These are phyloP conservation scores for Odontocolon sp. DNA, from an alignment of 2,888 invertebrate species.

Conservation along the genomic window DNA sequence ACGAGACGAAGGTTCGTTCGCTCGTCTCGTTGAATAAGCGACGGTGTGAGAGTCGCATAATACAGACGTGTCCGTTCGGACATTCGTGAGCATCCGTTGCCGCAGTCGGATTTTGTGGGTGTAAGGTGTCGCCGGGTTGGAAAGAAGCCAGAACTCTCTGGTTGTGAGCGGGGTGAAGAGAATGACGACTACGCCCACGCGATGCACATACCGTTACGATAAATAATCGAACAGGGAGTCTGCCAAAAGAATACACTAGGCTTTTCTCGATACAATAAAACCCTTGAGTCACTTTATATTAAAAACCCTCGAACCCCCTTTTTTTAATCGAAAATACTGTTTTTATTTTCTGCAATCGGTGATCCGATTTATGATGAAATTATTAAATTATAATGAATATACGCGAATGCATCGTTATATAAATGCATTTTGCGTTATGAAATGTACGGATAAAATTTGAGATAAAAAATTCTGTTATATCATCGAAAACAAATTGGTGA, in stretches of 20 bases:
- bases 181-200: conserved; percentile 73
- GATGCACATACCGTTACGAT: conserved; percentile 79
- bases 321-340: neutral
- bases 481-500: neutral
- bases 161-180: conserved; percentile 37
- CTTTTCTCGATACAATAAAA: conserved; percentile 17
- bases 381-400: too few relatives aligned
- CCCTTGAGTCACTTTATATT: conserved; percentile 1
- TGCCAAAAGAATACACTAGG: conserved; percentile 36
- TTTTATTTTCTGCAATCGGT: too few relatives aligned
- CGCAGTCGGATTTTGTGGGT: conserved; percentile 72
- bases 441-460: neutral
- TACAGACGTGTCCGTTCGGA: conserved; percentile 61
- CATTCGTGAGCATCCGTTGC: conserved; percentile 62
- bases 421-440: too few relatives aligned
- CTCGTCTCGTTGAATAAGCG: conserved; percentile 19
- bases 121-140: conserved; percentile 78
- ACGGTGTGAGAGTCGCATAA: conserved; percentile 61
- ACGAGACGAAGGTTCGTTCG: conserved; percentile 31
- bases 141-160: conserved; percentile 71
- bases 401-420: too few relatives aligned
- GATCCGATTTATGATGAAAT: too few relatives aligned
- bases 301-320: neutral
- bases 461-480: neutral
- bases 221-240: conserved; percentile 76